Evolutionary conservation across 1,140 invertebrate species (phyloP).

Genomic region (Atta cephalotes): DNA sequence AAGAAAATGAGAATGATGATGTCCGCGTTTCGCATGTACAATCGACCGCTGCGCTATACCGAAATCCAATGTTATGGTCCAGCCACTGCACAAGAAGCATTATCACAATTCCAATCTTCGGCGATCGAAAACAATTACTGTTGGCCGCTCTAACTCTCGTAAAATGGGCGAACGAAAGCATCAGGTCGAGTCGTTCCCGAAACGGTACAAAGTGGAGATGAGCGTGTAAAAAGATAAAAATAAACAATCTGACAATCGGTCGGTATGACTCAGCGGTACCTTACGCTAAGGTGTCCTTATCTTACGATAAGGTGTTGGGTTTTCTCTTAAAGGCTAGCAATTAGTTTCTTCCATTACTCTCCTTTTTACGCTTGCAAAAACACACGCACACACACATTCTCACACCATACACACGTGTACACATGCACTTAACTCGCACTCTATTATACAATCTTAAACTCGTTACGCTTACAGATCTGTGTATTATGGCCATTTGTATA

Average conservation of each 20-base stretch:
- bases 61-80: background rate
- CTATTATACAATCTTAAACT: slow-evolving; percentile 37
- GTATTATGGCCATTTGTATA: slow-evolving; percentile 79
- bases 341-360: slow-evolving; percentile 69
- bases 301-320: slow-evolving; percentile 69
- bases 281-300: slow-evolving; percentile 53
- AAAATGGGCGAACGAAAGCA: slow-evolving; percentile 6
- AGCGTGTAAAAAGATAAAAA: slow-evolving; percentile 29
- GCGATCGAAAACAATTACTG: slow-evolving; percentile 7
- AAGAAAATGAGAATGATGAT: slow-evolving; percentile 54
- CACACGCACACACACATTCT: background rate
- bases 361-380: background rate
- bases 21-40: slow-evolving; percentile 16
- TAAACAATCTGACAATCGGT: slow-evolving; percentile 35
- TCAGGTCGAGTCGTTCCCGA: background rate
- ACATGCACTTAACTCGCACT: background rate
- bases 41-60: slow-evolving; percentile 54
- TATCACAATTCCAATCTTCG: slow-evolving; percentile 49
- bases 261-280: slow-evolving; percentile 62
- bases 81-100: background rate
- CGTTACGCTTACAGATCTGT: slow-evolving; percentile 73
- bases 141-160: background rate
- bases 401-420: background rate
- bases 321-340: slow-evolving; percentile 77
- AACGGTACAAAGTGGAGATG: background rate